Percentiles rank a stretch among this genome's conserved stretches.
phyloP scores from a whole-genome alignment of 2,113 vertebrate species.

The Sylvietta virens region DNA sequence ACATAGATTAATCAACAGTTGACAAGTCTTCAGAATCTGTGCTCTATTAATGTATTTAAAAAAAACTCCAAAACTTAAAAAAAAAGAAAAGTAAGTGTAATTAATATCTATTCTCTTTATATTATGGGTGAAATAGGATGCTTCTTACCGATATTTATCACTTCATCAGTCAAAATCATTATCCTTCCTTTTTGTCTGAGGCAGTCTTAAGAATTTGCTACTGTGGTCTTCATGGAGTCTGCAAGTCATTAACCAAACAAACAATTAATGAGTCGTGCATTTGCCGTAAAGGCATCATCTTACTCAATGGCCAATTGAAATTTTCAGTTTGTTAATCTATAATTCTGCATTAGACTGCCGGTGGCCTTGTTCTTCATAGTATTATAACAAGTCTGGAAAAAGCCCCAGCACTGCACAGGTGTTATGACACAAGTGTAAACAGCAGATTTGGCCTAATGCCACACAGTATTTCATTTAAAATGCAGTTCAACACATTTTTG shows the following conservation, averaged over 20 bases:
- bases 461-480: not conserved
- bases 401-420: rapidly evolving
- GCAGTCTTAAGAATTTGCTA: not conserved
- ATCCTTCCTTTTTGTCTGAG: not conserved
- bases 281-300: not conserved
- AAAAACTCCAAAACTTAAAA: not conserved
- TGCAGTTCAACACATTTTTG: not conserved
- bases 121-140: not conserved
- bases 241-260: not conserved
- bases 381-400: not conserved
- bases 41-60: not conserved
- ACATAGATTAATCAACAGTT: not conserved
- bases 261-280: not conserved
- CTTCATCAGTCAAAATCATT: not conserved
- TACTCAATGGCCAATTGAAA: not conserved
- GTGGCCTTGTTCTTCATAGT: not conserved
- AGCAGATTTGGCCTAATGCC: not conserved
- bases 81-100: not conserved
- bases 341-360: not conserved
- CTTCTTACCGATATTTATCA: not conserved
- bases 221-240: not conserved
- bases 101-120: not conserved
- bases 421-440: not conserved
- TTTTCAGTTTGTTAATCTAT: not conserved
- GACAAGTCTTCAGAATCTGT: not conserved